phyloP scores from a whole-genome alignment of 2,113 vertebrate species.

The Triplophysa dalaica region DNA sequence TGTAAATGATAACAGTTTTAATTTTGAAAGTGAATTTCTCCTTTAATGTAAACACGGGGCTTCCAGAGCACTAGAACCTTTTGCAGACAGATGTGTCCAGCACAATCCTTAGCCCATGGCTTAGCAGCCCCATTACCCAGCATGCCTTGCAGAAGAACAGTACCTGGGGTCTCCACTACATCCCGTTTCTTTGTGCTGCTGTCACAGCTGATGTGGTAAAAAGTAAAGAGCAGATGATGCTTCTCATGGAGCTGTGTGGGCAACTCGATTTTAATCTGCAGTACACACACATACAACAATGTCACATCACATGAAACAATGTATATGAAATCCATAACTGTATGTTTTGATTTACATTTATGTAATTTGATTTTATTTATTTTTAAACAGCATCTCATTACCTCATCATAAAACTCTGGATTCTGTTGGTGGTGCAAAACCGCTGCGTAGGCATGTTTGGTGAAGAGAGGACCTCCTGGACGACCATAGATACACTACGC shows the following conservation, averaged over 20 bases:
- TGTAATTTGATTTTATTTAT: background rate
- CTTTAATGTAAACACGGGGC: no score
- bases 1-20: no score
- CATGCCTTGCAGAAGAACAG: background rate
- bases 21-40: no score
- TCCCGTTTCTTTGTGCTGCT: constrained; percentile 96
- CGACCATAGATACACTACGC: constrained; percentile 91
- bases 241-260: constrained; percentile 93
- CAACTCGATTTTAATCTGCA: constrained; percentile 93
- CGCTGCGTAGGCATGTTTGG: constrained; percentile 82
- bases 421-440: constrained; percentile 97
- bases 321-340: no score
- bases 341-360: background rate
- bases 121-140: background rate
- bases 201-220: constrained; percentile 95
- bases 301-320: constrained; percentile 36
- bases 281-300: constrained; percentile 26
- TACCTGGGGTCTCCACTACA: constrained; percentile 88
- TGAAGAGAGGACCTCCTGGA: constrained; percentile 88
- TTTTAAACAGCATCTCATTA: constrained; percentile 58
- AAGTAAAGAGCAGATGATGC: constrained; percentile 95
- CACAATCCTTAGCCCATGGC: background rate
- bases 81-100: background rate
- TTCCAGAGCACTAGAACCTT: no score
- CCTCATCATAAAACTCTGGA: constrained; percentile 98